These are phyloP conservation scores for Trachemys scripta DNA, from an alignment of 2,113 vertebrate genomes.

Conservation along the genomic window DNA sequence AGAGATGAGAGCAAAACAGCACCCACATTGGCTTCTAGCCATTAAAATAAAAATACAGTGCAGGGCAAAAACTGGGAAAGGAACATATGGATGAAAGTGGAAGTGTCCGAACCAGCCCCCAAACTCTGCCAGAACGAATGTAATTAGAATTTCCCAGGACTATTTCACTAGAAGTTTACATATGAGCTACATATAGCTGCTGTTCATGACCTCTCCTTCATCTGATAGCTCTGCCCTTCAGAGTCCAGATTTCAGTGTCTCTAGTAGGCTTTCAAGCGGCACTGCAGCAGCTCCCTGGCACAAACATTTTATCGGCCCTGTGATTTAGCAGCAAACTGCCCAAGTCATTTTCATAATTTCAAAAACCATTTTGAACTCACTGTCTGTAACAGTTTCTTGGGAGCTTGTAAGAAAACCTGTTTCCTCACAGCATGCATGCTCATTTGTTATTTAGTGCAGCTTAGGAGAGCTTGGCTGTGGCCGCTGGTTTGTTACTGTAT, in stretches of 20 bases:
- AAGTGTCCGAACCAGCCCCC: neutral
- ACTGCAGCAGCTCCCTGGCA: slow-evolving; percentile 1
- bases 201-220: neutral
- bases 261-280: neutral
- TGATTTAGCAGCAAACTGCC: slow-evolving; percentile 20
- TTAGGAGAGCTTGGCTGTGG: neutral
- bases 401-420: neutral
- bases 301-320: neutral
- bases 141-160: neutral
- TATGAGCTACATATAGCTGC: neutral
- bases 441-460: neutral
- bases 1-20: neutral
- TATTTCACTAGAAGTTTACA: neutral
- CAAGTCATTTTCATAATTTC: neutral
- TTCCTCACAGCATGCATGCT: neutral
- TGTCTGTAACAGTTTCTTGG: neutral
- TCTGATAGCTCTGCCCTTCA: neutral
- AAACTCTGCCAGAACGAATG: neutral
- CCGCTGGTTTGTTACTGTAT: neutral
- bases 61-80: neutral
- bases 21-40: neutral
- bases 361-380: slow-evolving; percentile 15
- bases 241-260: neutral
- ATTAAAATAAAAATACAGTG: accelerated
- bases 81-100: neutral